Base-by-base conservation (phyloP, 2,797 vertebrate species). In the Alosa sapidissima region DNA sequence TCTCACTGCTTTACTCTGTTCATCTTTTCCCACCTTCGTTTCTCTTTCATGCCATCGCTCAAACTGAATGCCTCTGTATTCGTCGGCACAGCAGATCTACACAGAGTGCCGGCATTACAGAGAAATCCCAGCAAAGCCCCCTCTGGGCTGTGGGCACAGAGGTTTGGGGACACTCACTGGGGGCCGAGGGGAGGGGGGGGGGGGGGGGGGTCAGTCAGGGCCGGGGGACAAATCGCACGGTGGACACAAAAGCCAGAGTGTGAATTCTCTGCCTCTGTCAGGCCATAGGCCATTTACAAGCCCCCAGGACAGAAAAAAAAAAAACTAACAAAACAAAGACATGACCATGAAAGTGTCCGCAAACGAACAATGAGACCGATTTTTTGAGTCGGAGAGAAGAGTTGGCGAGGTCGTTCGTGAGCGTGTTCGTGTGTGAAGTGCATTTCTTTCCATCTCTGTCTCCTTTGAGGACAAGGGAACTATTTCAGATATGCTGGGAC, bases 161-260 rank as follows among this genome's bases (percentile, higher is more conserved):
- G 28, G 65, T 11, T 68, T 33, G 62, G 24, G 11, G 65, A 72
- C 65, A 72, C 65, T 72, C 4, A 10, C 24, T 2, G 62, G 62
- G 62, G n/a, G 60, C 49, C 49, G 6, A 19, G 3, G 19, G n/a
- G 58, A 8, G 58, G 1, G 19, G 8, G 58, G 2, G 58, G 2
- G 58, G 19, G 58, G 1, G 19, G n/a, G n/a, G n/a, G n/a, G 5
- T n/a, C 5, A 0, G 58, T 5, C 19, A 7, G n/a, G 16, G 19
- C 13, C 13, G 3, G 19, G 16, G 55, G 11, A 9, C 3, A 28
- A 9, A 62, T 28, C 8, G 11, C n/a, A 28, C 62, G 1, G n/a
- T 65, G 62, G n/a, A 28, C 72, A 78, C 72, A 78, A 78, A 45
- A 78, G 72, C 16, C 65, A 72, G 65, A 47, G 72, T 21, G 16